Percentiles rank a stretch among this genome's conserved stretches.
Conservation (phyloP, 2,797 vertebrate species). For the Helicolenus hilgendorfi region DNA sequence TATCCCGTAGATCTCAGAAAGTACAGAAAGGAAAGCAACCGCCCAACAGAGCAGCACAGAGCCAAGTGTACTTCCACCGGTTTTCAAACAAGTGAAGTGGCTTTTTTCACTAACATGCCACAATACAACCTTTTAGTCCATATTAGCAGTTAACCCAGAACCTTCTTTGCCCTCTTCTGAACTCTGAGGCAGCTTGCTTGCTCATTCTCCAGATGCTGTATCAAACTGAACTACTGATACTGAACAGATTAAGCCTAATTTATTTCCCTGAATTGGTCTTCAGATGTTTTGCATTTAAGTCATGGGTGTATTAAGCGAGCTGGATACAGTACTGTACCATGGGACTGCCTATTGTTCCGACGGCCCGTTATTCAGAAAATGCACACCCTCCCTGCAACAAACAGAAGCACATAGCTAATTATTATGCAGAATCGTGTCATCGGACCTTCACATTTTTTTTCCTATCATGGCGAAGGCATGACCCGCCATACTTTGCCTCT, state of each 20-base stretch:
- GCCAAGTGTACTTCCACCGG: background rate
- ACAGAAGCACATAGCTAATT: background rate
- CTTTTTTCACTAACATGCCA: background rate
- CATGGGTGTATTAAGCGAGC: background rate
- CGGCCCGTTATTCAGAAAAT: too few species aligned
- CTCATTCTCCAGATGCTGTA: background rate
- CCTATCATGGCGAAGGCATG: background rate
- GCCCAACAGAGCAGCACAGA: background rate
- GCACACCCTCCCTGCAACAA: background rate
- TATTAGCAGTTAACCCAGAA: background rate
- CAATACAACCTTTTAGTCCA: background rate
- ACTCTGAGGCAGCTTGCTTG: background rate
- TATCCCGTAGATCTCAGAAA: conserved; percentile 13
- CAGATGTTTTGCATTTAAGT: background rate
- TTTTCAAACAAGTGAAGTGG: background rate
- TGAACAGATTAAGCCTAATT: background rate
- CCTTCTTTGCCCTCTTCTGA: background rate
- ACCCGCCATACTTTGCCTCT: background rate
- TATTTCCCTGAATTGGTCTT: background rate
- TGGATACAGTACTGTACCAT: background rate
- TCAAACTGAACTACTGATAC: background rate
- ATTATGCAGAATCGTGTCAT: background rate
- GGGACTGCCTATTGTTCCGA: background rate
- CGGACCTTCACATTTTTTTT: background rate
- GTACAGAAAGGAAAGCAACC: background rate